Base-by-base conservation (phyloP, 1,140 invertebrate genomes). In the Eulimnadia texana region DNA sequence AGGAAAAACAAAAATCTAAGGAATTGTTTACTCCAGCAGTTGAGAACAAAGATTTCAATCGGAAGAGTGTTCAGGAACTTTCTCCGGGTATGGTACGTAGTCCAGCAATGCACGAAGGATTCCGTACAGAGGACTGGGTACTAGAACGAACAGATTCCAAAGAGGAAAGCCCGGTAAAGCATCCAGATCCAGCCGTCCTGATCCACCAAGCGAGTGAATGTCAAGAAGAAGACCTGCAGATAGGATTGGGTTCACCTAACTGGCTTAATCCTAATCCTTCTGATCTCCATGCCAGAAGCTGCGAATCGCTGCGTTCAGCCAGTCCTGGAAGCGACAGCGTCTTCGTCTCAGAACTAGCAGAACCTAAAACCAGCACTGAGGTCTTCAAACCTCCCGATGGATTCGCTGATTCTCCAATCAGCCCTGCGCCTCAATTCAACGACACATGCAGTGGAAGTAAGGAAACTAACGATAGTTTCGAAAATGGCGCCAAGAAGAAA, bases 241-340 rank as follows among this genome's bases (percentile, higher is more conserved):
- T 27, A 16, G 24, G 55, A 22, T 27, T 10, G 22, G 11, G 13
- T 13, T 58, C 20, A 25, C 42, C 27, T 16, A 22, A 27, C 23
- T 33, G 27, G 27, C 55, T 42, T 25, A 27, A 59, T 54, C 25
- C 33, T 60, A 22, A 50, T 51, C 29, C 49, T 57, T 11, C 50
- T 50, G n/a, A n/a, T 50, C 25, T 24, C 33, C 10, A 23, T 19
- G 10, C 55, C 11, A 25, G 20, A 23, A 90, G 86, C 66, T 86
- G 86, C 29, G 87, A 90, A 72, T 89, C 86, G 0, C 71, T 90
- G 57, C 78, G 87, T 60, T 89, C 86, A 2, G 85, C 86, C 58
- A 89, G 86, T 69, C 88, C 88, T 13, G 87, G 88, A 13, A 90
- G 87, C 66, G 88, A 90, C 71, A 89, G 85, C 60, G 88, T 91